Base-by-base conservation (phyloP, 1,140 invertebrate genomes). In the Lutraria rhynchaena region DNA sequence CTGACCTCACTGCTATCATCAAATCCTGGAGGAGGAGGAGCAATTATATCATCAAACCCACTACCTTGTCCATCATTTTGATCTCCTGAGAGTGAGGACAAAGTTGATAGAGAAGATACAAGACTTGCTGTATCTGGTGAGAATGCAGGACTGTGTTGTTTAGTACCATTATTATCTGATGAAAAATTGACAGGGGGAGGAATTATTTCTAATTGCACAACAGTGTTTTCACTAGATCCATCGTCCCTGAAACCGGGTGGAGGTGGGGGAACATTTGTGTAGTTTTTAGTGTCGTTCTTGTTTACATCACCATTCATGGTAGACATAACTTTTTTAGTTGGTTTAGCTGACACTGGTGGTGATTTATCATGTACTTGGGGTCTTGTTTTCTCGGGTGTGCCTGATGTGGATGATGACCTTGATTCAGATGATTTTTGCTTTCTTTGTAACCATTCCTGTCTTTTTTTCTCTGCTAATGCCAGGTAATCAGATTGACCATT, bases 31-130 rank as follows among this genome's bases (percentile, higher is more conserved):
- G 90, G 90, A 17, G 90, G 90, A 17, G 90, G 90, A 41, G 86
- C 82, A 41, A 89, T 87, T 29, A 90, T 60, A 61, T 89, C 88
- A 24, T 89, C 87, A 58, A 85, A 87, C 55, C 83, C 74, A 46
- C 86, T 83, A 65, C 69, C 58, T n/a, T 75, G 61, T 17, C 53
- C 77, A 74, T 91, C 89, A 41, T 41, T 41, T 15, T 41, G 37
- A 41, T 41, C 37, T 55, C 87, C 89, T 46, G 89, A 90, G 51
- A 89, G 76, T 29, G 89, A 89, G 33, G 89, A 90, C 13, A 91
- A 74, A 19, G 90, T 90, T 31, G 90, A 91, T 24, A 89, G 70
- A 11, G 90, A 90, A 0, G 90, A 91, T 15, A 88, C 87, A 33
- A 86, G 83, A 85, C 86, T 90, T 58, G 86, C 85, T 58, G 84